phyloP scores from a whole-genome alignment of 2,113 vertebrate genomes.

The human (Homo sapiens) region GRCh38 chr2:203206001-203206500 shows the following conservation, averaged over 20 bases:
- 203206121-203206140: neutral
- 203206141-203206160: neutral
- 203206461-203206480: no score
- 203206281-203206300: no score
- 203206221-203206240: neutral
- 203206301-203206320: no score
- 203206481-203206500: no score
- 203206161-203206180: conserved; percentile 22
- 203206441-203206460: no score
- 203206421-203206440: no score
- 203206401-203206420: no score
- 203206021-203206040: neutral
- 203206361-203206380: no score
- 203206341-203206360: neutral
- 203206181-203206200: neutral
- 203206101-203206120: neutral
- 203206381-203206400: no score
- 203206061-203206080: neutral
- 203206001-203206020: neutral
- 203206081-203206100: neutral
- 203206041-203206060: neutral
- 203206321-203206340: neutral
- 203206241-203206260: neutral
- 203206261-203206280: no score
- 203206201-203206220: neutral